phyloP scores from a whole-genome alignment of 1,140 invertebrate species.

The Drosophila mauritiana region DNA sequence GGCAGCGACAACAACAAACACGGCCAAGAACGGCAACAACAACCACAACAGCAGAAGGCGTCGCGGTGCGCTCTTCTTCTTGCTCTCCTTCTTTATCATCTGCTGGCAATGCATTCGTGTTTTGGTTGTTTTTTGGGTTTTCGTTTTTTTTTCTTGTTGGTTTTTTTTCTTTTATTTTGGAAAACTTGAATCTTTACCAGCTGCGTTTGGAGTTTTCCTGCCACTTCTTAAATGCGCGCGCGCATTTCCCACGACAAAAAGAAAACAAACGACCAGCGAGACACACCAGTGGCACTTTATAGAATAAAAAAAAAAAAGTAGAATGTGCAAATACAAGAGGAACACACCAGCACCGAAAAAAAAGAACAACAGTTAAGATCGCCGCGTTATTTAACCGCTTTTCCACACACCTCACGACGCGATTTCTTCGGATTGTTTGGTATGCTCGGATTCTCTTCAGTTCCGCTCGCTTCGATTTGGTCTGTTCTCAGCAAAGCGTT shows the following conservation, averaged over 20 bases:
- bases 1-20: slow-evolving; percentile 21
- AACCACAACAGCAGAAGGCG: slow-evolving; percentile 12
- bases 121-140: not conserved
- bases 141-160: not conserved
- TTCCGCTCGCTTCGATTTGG: not conserved
- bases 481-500: not conserved
- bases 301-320: slow-evolving; percentile 3
- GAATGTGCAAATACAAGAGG: slow-evolving; percentile 1
- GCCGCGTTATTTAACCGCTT: slow-evolving; percentile 20
- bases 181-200: slow-evolving; percentile 15
- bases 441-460: not conserved
- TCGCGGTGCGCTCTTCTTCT: slow-evolving; percentile 21
- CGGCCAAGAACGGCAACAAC: slow-evolving; percentile 32
- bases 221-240: slow-evolving; percentile 54
- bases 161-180: slow-evolving; percentile 10
- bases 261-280: slow-evolving; percentile 28
- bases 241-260: slow-evolving; percentile 59
- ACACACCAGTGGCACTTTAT: slow-evolving; percentile 13
- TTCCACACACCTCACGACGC: slow-evolving; percentile 24
- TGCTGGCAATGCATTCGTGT: slow-evolving; percentile 6
- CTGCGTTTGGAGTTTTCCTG: slow-evolving; percentile 43
- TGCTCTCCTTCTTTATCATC: slow-evolving; percentile 12
- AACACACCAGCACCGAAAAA: slow-evolving; percentile 55
- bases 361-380: slow-evolving; percentile 39
- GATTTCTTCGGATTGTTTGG: slow-evolving; percentile 13